These are phyloP conservation scores for Saxidomus purpurata DNA, from an alignment of 1,140 invertebrate genomes.

Conservation along the genomic window DNA sequence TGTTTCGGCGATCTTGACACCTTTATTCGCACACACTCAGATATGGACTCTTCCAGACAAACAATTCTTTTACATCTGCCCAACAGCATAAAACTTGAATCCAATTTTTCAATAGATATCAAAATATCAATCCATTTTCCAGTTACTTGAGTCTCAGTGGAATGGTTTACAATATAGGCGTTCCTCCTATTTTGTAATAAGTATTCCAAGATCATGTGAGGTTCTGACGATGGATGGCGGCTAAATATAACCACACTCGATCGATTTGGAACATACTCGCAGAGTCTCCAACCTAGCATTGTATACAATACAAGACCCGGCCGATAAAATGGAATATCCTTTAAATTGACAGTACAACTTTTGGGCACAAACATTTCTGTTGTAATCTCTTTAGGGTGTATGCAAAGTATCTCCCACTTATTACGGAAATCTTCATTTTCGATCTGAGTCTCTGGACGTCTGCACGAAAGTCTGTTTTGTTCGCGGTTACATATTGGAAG, in stretches of 20 bases:
- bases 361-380: constrained; percentile 2
- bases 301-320: constrained; percentile 24
- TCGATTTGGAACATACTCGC: neutral
- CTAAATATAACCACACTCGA: constrained; percentile 2
- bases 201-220: neutral
- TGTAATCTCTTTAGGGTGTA: neutral
- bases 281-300: neutral
- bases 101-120: neutral
- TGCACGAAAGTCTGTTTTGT: neutral
- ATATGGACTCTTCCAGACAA: neutral
- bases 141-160: neutral
- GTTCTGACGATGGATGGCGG: neutral
- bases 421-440: neutral
- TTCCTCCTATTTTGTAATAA: neutral
- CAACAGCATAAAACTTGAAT: neutral
- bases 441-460: neutral
- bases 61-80: neutral
- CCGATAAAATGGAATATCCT: neutral
- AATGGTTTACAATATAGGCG: neutral
- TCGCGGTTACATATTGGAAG: neutral
- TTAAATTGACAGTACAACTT: neutral
- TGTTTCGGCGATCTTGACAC: neutral
- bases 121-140: constrained; percentile 8
- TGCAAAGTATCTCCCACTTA: constrained; percentile 8
- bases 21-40: neutral